These are phyloP conservation scores for Xenopus tropicalis DNA, from an alignment of 2,113 vertebrate genomes.

Conservation along the genomic window DNA sequence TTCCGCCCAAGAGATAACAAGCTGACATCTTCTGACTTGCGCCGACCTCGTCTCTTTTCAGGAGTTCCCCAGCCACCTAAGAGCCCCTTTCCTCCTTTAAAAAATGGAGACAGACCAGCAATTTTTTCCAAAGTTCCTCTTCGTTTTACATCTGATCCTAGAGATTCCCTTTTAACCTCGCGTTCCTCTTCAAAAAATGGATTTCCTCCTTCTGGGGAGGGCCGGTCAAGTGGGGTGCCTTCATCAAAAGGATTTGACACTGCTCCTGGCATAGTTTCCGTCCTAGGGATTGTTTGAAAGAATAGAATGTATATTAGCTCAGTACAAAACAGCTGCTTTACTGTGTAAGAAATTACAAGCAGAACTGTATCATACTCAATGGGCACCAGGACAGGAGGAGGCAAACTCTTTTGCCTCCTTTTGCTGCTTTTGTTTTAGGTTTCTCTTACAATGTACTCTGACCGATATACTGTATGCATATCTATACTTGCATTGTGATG, in stretches of 20 bases:
- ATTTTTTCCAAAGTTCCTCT: constrained; percentile 76
- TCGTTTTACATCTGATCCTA: constrained; percentile 51
- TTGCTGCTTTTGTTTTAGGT: too few relatives aligned
- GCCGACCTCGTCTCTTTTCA: constrained; percentile 61
- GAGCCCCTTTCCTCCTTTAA: constrained; percentile 61
- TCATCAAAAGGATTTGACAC: constrained; percentile 57
- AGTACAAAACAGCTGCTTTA: constrained; percentile 47
- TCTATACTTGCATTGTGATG: too few relatives aligned
- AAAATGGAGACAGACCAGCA: constrained; percentile 76
- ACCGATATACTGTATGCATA: too few relatives aligned
- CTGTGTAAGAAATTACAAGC: neutral
- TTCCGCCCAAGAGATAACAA: constrained; percentile 65
- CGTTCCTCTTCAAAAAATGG: constrained; percentile 8
- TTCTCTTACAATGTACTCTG: too few relatives aligned
- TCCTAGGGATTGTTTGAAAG: constrained; percentile 48
- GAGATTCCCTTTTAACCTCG: constrained; percentile 17
- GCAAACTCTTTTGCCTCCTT: too few relatives aligned
- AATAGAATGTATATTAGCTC: constrained; percentile 57
- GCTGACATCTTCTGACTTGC: constrained; percentile 76
- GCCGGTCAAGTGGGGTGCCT: constrained; percentile 52
- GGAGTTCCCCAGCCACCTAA: constrained; percentile 59
- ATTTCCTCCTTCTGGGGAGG: constrained; percentile 45
- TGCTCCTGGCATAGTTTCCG: constrained; percentile 27
- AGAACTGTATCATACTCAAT: neutral
- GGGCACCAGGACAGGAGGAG: too few relatives aligned